A percentile compares a stretch with the other conserved stretches of the same genome.
These are phyloP conservation scores for Drosophila mojavensis DNA, from an alignment of 1,140 invertebrate genomes.

Conservation along the genomic window DNA sequence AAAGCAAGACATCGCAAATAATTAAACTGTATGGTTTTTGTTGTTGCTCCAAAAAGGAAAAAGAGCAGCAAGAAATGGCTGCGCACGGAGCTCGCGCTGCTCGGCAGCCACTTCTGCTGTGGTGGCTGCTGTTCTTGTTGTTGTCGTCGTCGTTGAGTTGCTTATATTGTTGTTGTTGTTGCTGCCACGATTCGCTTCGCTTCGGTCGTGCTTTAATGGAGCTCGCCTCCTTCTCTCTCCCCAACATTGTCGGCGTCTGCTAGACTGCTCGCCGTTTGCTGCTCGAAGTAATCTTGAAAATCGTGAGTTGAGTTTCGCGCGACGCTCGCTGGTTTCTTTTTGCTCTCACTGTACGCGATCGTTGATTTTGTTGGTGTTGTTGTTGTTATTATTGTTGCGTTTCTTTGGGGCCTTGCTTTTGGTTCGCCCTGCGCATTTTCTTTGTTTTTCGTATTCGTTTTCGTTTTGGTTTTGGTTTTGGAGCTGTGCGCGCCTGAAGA, in stretches of 20 bases:
- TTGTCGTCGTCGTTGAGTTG: conserved; percentile 15
- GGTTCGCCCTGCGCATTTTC: conserved; percentile 70
- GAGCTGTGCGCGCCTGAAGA: conserved; percentile 58
- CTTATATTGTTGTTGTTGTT: conserved; percentile 13
- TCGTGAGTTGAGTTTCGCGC: conserved; percentile 70
- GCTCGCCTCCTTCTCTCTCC: conserved; percentile 31
- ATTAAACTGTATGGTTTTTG: conserved; percentile 24
- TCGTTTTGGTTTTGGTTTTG: conserved; percentile 25
- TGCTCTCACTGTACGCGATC: conserved; percentile 25
- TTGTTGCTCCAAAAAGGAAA: conserved; percentile 46
- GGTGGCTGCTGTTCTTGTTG: conserved; percentile 16
- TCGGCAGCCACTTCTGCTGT: conserved; percentile 30
- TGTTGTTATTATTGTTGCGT: conserved; percentile 27
- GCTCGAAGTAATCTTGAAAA: conserved; percentile 71
- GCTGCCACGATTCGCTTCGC: conserved; percentile 22
- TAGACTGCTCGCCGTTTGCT: conserved; percentile 15
- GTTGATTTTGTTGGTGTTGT: conserved; percentile 9
- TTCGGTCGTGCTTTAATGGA: conserved; percentile 57
- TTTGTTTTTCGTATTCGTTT: conserved; percentile 66
- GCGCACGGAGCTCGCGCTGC: conserved; percentile 50
- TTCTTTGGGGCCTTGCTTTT: conserved; percentile 50
- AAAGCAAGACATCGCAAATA: conserved; percentile 36
- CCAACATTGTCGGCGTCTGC: conserved; percentile 11
- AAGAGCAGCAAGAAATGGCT: conserved; percentile 38
- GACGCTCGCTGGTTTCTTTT: conserved; percentile 47